Percentiles rank a stretch among this genome's conserved stretches.
Conservation (phyloP, 2,113 vertebrate species). For the Strix aluco region DNA sequence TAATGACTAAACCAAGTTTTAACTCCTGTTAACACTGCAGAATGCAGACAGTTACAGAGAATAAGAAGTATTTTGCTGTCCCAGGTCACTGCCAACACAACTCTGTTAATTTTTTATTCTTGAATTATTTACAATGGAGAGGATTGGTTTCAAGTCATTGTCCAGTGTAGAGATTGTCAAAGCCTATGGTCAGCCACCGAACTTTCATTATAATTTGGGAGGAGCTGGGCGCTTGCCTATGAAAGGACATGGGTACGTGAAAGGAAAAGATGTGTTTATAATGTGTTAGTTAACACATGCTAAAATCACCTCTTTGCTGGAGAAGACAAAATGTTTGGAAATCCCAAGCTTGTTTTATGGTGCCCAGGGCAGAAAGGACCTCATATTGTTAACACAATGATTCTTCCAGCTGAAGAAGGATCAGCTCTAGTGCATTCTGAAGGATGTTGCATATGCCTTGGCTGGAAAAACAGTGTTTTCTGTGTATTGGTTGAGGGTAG, state of each 20-base stretch:
- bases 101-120: background rate
- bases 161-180: background rate
- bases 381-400: background rate
- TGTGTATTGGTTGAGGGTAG: background rate
- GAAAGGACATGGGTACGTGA: background rate
- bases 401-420: background rate
- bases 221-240: background rate
- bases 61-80: background rate
- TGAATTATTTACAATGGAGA: background rate
- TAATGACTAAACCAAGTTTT: conserved; percentile 33
- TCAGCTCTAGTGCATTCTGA: background rate
- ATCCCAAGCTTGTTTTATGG: background rate
- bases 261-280: background rate
- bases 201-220: background rate
- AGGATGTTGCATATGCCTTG: background rate
- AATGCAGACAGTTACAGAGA: background rate
- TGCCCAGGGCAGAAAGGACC: background rate
- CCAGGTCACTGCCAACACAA: background rate
- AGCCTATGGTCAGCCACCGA: background rate
- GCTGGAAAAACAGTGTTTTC: conserved; percentile 4
- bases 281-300: background rate
- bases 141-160: background rate
- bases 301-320: background rate
- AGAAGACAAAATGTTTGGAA: background rate
- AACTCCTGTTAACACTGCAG: background rate